Conservation (phyloP, 2,888 invertebrate genomes). For the Cremastinae sp. region DNA sequence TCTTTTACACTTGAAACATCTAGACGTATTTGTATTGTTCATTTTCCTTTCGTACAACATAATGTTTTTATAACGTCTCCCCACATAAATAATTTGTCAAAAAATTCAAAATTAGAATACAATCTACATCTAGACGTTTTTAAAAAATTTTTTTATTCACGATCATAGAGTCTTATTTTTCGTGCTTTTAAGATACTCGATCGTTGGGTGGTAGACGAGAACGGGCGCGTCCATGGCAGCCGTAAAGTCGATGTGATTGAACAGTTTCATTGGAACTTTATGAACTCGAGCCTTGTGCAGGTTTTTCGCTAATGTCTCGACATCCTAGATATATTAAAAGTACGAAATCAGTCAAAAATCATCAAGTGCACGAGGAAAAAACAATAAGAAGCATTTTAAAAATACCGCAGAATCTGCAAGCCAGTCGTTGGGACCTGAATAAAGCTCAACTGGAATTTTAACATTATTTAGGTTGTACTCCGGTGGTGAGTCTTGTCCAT, state of each 20-base stretch:
- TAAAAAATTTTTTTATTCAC: too few relatives aligned
- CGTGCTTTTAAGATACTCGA: constrained; percentile 57
- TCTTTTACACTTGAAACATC: too few relatives aligned
- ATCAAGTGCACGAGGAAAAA: too few relatives aligned
- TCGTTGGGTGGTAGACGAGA: constrained; percentile 69
- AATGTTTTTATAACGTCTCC: too few relatives aligned
- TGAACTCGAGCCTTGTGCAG: constrained; percentile 81
- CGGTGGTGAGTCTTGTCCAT: constrained; percentile 83
- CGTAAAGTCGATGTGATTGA: constrained; percentile 73
- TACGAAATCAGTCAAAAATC: not conserved
- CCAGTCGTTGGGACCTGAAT: constrained; percentile 86
- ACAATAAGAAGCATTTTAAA: not conserved
- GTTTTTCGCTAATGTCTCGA: constrained; percentile 82
- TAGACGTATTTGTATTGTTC: too few relatives aligned
- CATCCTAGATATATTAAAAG: constrained; percentile 80
- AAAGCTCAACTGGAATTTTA: constrained; percentile 84
- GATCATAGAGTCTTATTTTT: constrained; percentile 2
- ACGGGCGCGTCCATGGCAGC: constrained; percentile 69
- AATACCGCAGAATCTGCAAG: constrained; percentile 81
- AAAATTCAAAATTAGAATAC: too few relatives aligned
- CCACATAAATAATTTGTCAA: too few relatives aligned
- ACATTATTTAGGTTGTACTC: constrained; percentile 83
- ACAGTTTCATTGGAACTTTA: constrained; percentile 68
- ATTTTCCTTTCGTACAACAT: too few relatives aligned
- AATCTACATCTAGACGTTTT: too few relatives aligned